Evolutionary conservation across 2,888 invertebrate genomes (phyloP).

Genomic region (Heliothis peltigera): DNA sequence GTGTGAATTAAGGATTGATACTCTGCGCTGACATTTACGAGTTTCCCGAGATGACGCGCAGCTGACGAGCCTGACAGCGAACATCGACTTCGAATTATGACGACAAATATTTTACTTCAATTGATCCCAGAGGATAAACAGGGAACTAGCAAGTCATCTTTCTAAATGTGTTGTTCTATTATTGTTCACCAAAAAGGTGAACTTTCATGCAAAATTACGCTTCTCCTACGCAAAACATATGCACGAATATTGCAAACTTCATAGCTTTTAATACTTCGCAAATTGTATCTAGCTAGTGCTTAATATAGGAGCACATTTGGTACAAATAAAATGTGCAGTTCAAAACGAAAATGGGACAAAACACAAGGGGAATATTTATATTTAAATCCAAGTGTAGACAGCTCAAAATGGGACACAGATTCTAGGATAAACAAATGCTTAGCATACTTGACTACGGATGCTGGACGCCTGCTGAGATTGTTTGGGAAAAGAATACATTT

Average conservation of each 20-base stretch:
- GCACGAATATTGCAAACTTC: slow-evolving; percentile 1
- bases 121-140: neutral
- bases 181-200: slow-evolving; percentile 28
- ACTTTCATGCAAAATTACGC: slow-evolving; percentile 11
- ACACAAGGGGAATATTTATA: slow-evolving; percentile 37
- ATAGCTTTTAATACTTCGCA: slow-evolving; percentile 15
- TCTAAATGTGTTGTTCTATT: slow-evolving; percentile 14
- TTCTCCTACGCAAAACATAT: slow-evolving; percentile 13
- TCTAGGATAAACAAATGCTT: slow-evolving; percentile 47
- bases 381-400: slow-evolving; percentile 46
- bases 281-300: slow-evolving; percentile 31
- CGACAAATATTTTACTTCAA: neutral
- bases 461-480: slow-evolving; percentile 5
- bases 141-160: slow-evolving; percentile 7
- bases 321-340: slow-evolving; percentile 35
- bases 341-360: slow-evolving; percentile 51
- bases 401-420: slow-evolving; percentile 46
- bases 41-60: slow-evolving; percentile 14
- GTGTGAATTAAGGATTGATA: slow-evolving; percentile 18
- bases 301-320: slow-evolving; percentile 25
- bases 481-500: slow-evolving; percentile 5
- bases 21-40: slow-evolving; percentile 34
- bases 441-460: slow-evolving; percentile 38
- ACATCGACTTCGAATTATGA: slow-evolving; percentile 4
- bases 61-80: neutral